A percentile compares a stretch with the other conserved stretches of the same genome.
phyloP scores from a whole-genome alignment of 2,797 vertebrate species.

The Botia almorhae region DNA sequence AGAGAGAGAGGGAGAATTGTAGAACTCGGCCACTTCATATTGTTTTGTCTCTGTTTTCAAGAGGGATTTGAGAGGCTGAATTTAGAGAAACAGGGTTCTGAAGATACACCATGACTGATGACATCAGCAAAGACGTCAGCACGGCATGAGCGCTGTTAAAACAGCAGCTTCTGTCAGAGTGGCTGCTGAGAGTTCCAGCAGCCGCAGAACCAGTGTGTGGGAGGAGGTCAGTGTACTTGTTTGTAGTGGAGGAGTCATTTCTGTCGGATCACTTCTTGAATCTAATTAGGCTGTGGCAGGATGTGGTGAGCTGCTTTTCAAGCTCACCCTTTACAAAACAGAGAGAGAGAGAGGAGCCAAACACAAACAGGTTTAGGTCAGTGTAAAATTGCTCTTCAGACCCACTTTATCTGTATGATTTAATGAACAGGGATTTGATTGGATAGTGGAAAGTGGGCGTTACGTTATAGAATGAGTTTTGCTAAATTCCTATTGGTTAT shows the following conservation, averaged over 20 bases:
- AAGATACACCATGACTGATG: conserved; percentile 35
- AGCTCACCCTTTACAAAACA: conserved; percentile 30
- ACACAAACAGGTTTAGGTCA: too few species aligned
- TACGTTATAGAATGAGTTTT: too few species aligned
- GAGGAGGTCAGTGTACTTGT: conserved; percentile 21
- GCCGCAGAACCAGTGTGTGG: background rate
- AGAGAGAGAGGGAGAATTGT: too few species aligned
- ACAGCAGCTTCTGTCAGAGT: conserved; percentile 21
- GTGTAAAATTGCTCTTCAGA: too few species aligned
- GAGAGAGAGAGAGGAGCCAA: too few species aligned
- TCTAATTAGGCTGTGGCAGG: conserved; percentile 39
- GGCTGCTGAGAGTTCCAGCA: background rate
- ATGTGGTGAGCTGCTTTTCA: conserved; percentile 38
- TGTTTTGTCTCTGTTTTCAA: conserved; percentile 37
- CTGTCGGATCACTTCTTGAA: conserved; percentile 14
- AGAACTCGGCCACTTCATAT: conserved; percentile 15
- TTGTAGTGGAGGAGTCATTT: conserved; percentile 38
- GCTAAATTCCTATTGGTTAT: too few species aligned
- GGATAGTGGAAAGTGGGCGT: background rate
- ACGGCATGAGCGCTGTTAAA: conserved; percentile 16
- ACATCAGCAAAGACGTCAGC: conserved; percentile 46
- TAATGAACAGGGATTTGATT: background rate
- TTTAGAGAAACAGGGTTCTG: background rate
- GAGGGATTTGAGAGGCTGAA: conserved; percentile 47
- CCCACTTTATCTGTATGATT: background rate